phyloP scores from a whole-genome alignment of 1,140 invertebrate genomes.

The Goniozus legneri region DNA sequence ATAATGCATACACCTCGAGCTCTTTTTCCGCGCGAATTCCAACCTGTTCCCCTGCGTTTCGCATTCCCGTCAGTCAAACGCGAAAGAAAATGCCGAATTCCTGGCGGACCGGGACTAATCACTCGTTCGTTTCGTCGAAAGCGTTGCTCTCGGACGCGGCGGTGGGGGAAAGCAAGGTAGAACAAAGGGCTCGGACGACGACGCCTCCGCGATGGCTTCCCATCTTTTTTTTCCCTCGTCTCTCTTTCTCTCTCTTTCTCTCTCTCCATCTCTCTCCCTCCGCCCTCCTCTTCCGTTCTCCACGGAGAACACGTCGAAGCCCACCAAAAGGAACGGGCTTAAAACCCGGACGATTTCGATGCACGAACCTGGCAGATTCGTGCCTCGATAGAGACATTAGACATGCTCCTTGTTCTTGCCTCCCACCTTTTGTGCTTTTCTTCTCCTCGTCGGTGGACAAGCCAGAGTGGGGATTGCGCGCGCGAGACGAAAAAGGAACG shows the following conservation, averaged over 20 bases:
- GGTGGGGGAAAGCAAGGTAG: constrained; percentile 7
- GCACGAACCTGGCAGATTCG: constrained; percentile 30
- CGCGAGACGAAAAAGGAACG: constrained; percentile 2
- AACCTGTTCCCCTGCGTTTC: too few relatives aligned
- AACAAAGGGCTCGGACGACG: constrained; percentile 19
- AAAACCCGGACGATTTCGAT: constrained; percentile 28
- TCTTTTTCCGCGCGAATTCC: background rate
- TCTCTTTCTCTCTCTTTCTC: background rate
- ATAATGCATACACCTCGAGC: too few relatives aligned
- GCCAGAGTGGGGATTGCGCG: too few relatives aligned
- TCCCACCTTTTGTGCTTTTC: constrained; percentile 22
- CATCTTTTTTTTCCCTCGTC: constrained; percentile 5
- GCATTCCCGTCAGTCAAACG: background rate
- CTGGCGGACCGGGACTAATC: background rate
- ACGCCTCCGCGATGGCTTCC: constrained; percentile 14
- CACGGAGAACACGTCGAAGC: too few relatives aligned
- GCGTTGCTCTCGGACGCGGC: constrained; percentile 7
- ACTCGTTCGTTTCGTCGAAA: constrained; percentile 14
- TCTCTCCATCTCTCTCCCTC: constrained; percentile 3
- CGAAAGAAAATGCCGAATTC: background rate
- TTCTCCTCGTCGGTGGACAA: too few relatives aligned
- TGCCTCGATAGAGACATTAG: constrained; percentile 37
- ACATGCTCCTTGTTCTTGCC: constrained; percentile 35
- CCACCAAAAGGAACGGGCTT: too few relatives aligned
- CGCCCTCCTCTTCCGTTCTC: background rate